Evolutionary conservation across 2,113 vertebrate genomes (phyloP).

Genomic region (Potamarius usumacintae): DNA sequence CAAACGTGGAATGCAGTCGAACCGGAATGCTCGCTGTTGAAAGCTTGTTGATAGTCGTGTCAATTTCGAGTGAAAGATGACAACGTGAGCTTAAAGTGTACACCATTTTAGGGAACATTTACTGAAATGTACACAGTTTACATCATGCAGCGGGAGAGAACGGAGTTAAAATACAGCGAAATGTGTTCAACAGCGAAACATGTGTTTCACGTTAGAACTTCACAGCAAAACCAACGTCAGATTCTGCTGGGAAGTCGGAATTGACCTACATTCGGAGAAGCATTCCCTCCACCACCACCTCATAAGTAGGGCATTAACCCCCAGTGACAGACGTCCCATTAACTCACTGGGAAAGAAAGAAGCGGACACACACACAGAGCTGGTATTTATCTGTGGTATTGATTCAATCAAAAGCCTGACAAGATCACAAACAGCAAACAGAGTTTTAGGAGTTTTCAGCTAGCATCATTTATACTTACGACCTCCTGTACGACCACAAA

Average conservation of each 20-base stretch:
- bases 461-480: neutral
- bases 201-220: conserved; percentile 8
- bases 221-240: neutral
- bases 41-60: neutral
- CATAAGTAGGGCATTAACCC: conserved; percentile 45
- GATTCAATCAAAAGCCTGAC: conserved; percentile 21
- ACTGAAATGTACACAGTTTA: conserved; percentile 9
- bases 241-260: neutral
- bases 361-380: neutral
- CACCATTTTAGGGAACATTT: neutral
- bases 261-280: conserved; percentile 48
- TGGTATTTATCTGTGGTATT: neutral
- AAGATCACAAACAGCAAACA: neutral
- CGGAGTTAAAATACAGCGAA: neutral
- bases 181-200: neutral
- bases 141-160: neutral
- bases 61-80: neutral
- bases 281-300: conserved; percentile 28
- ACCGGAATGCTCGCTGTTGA: conserved; percentile 15
- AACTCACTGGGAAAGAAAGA: neutral
- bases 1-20: conserved; percentile 29
- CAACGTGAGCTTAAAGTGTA: neutral
- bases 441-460: neutral
- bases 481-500: neutral
- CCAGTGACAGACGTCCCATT: conserved; percentile 35